Percentiles rank a stretch among this genome's conserved stretches.
These are phyloP conservation scores for Rotaria magnacalcarata DNA, from an alignment of 2,888 invertebrate species.

Conservation along the genomic window DNA sequence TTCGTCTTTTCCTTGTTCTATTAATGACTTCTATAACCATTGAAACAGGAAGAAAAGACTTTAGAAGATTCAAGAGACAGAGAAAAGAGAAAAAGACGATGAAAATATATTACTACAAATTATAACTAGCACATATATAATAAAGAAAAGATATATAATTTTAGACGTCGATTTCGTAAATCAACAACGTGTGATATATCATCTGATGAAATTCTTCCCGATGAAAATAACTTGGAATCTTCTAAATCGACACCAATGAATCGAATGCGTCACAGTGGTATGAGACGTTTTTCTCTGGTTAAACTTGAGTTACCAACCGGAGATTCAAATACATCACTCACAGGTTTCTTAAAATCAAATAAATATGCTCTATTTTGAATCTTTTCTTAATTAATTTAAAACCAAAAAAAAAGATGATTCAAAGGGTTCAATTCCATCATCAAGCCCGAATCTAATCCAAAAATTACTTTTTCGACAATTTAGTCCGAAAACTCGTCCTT, in stretches of 20 bases:
- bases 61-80: neutral
- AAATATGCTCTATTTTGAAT: neutral
- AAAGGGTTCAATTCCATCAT: neutral
- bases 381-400: neutral
- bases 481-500: conserved; percentile 1
- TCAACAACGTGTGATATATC: neutral
- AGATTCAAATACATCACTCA: neutral
- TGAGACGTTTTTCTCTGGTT: neutral
- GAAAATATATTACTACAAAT: neutral
- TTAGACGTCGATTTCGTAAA: neutral
- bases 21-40: neutral
- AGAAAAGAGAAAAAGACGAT: neutral
- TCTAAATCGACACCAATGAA: neutral
- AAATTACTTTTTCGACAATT: conserved; percentile 11
- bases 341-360: neutral
- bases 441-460: neutral
- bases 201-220: neutral
- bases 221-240: neutral
- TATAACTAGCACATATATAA: neutral
- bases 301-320: neutral
- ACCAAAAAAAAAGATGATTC: neutral
- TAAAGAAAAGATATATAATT: neutral
- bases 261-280: neutral
- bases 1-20: neutral
- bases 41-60: neutral